These are phyloP conservation scores for Trachurus trachurus DNA, from an alignment of 2,797 vertebrate genomes.

Conservation along the genomic window DNA sequence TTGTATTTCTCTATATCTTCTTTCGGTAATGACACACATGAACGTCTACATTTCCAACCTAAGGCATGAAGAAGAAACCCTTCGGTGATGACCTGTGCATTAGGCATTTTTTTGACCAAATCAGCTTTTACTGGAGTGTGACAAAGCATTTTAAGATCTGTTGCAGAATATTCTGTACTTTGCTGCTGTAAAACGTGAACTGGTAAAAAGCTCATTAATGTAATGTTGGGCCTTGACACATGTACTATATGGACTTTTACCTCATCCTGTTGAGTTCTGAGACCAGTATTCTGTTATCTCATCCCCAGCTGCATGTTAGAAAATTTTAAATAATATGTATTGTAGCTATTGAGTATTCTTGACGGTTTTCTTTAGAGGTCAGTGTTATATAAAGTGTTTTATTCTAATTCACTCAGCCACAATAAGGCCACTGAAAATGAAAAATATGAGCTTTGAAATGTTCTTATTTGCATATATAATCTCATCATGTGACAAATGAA, in stretches of 20 bases:
- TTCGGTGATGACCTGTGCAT: conserved; percentile 50
- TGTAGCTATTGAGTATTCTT: conserved; percentile 34
- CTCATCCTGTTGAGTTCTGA: conserved; percentile 35
- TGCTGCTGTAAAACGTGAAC: conserved; percentile 12
- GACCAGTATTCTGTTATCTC: conserved; percentile 40
- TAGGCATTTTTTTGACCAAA: conserved; percentile 35
- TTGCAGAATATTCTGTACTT: not conserved
- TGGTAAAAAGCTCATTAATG: conserved; percentile 32
- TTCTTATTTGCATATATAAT: conserved; percentile 91
- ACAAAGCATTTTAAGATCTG: conserved; percentile 7
- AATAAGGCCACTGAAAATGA: conserved; percentile 86
- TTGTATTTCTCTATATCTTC: conserved; percentile 47
- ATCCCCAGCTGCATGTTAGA: conserved; percentile 36
- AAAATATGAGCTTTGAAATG: conserved; percentile 80
- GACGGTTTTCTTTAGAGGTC: conserved; percentile 51
- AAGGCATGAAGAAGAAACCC: conserved; percentile 67
- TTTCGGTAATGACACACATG: conserved; percentile 37
- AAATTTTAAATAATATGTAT: conserved; percentile 15
- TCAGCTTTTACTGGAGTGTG: not conserved
- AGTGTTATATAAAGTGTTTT: conserved; percentile 51
- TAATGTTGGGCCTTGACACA: conserved; percentile 21
- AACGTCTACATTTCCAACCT: conserved; percentile 52
- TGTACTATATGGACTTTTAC: not conserved
- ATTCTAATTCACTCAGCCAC: conserved; percentile 79
- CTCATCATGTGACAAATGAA: conserved; percentile 83